phyloP scores from a whole-genome alignment of 2,888 invertebrate genomes.

The Rhamphomyia laevipes region DNA sequence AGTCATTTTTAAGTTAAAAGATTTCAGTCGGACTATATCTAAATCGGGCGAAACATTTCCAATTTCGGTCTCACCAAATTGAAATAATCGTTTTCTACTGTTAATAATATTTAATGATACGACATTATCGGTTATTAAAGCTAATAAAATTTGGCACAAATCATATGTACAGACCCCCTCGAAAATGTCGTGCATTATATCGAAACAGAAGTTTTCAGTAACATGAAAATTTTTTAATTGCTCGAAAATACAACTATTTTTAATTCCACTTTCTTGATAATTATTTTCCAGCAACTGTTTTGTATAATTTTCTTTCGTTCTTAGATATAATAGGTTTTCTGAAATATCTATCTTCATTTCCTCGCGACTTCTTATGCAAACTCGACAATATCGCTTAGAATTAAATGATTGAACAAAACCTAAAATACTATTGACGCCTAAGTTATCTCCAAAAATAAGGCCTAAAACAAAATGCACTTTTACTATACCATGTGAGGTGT shows the following conservation, averaged over 20 bases:
- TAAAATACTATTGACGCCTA: conserved; percentile 13
- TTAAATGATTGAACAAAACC: conserved; percentile 17
- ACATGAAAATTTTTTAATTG: conserved; percentile 13
- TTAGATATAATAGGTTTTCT: conserved; percentile 13
- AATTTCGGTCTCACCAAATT: conserved; percentile 10
- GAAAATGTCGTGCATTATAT: conserved; percentile 15
- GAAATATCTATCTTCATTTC: conserved; percentile 15
- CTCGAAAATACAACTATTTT: conserved; percentile 13
- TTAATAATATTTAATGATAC: conserved; percentile 13
- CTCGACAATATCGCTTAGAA: conserved; percentile 16
- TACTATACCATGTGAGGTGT: not conserved
- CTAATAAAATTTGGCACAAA: conserved; percentile 13
- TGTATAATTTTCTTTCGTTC: conserved; percentile 14
- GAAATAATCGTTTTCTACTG: conserved; percentile 13
- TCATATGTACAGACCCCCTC: conserved; percentile 16
- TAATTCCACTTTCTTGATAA: conserved; percentile 16
- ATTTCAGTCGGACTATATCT: conserved; percentile 9
- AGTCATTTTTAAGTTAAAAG: conserved; percentile 16
- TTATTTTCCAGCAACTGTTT: conserved; percentile 11
- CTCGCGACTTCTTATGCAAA: conserved; percentile 14
- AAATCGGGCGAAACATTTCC: conserved; percentile 8
- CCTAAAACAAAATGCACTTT: conserved; percentile 17
- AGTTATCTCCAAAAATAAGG: conserved; percentile 18
- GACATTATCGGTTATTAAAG: conserved; percentile 11
- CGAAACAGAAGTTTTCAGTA: conserved; percentile 14